These are phyloP conservation scores for Perognathus longimembris DNA, from an alignment of 2,113 vertebrate genomes.

Conservation along the genomic window DNA sequence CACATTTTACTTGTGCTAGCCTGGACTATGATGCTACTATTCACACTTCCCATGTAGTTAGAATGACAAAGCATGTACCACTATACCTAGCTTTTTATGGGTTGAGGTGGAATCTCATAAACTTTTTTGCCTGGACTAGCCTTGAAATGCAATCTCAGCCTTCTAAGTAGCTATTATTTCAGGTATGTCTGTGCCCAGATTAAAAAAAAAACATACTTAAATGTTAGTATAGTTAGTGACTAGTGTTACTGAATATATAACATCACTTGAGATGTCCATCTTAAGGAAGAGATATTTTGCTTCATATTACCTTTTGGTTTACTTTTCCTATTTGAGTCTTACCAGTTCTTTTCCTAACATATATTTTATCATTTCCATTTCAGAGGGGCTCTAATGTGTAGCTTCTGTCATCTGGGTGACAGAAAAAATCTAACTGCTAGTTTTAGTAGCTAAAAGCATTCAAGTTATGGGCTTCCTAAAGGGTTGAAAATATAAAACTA, in stretches of 20 bases:
- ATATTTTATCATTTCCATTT: conserved; percentile 36
- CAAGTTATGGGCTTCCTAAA: conserved; percentile 29
- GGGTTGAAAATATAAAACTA: background rate
- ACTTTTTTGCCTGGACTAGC: no score
- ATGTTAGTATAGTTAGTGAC: background rate
- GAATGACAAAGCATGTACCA: no score
- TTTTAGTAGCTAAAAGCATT: background rate
- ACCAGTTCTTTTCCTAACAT: conserved; percentile 11
- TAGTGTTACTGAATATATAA: background rate
- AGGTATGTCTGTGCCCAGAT: no score
- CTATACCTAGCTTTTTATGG: no score
- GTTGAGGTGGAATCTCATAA: no score
- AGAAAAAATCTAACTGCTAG: background rate
- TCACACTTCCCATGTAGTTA: no score
- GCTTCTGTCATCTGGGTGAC: background rate
- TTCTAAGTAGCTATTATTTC: no score
- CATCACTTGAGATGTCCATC: background rate
- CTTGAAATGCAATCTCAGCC: no score
- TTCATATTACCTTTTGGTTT: background rate
- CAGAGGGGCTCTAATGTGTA: background rate
- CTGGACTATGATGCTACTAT: no score
- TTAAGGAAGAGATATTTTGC: conserved; percentile 27
- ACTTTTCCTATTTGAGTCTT: background rate
- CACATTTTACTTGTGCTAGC: no score
- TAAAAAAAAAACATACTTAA: no score